Base-by-base conservation (phyloP, 2,113 vertebrate species). In the Esox niger region DNA sequence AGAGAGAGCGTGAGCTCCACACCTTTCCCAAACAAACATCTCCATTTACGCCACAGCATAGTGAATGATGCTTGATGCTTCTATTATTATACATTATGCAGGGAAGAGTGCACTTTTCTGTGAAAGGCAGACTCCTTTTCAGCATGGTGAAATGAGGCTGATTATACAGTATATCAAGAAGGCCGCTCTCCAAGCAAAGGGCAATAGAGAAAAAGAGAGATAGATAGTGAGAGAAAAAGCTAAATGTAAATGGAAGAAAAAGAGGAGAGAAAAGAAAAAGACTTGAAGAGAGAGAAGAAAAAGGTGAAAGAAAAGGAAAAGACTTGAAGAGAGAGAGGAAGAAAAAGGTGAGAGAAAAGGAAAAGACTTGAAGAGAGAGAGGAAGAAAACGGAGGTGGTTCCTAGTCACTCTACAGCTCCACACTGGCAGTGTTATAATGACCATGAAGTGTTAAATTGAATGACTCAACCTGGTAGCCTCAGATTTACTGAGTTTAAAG, bases 11-110 rank as follows among this genome's bases (percentile, higher is more conserved):
- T 79, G 68, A 81, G 72, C 67, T 46, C 32, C 58, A 6, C n/a
- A n/a, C n/a, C 47, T 74, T 33, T 70, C 59, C 23, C 13, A 47
- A 71, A 70, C 79, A 77, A 86, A 76, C 77, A 77, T 76, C 77
- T 83, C 71, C 71, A 83, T 86, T 82, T 83, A 73, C 60, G 61
- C 64, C 63, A 20, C 46, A 63, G 62, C 17, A 3, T 71, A 62
- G 25, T 58, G 32, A 70, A 70, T 66, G 82, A 76, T 69, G 71
- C 60, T 64, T 74, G 72, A 38, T n/a, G 71, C 59, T 49, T 62
- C 73, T 83, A 80, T 83, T 84, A 81, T 80, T 81, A 79, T 81
- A 79, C 70, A 29, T 21, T 52, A 78, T 72, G 73, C 71, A 75
- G 30, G 46, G 54, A 6, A 21, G 64, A 58, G 64, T 58, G 71